These are phyloP conservation scores for Hypena proboscidalis DNA, from an alignment of 2,888 invertebrate species.

Conservation along the genomic window DNA sequence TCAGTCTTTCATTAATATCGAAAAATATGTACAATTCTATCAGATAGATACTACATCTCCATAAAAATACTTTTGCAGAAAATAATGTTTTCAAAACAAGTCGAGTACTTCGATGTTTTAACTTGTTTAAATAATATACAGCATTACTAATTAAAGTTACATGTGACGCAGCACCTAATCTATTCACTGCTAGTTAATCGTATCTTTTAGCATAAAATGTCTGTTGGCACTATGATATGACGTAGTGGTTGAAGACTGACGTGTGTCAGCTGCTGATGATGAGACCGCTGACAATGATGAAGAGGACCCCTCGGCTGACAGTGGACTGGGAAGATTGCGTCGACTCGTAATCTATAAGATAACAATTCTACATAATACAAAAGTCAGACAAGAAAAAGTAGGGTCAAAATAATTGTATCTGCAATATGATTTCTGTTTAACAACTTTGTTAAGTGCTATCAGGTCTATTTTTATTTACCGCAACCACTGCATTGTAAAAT, in stretches of 20 bases:
- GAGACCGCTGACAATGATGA: slow-evolving; percentile 52
- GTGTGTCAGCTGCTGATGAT: slow-evolving; percentile 69
- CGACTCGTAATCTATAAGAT: slow-evolving; percentile 73
- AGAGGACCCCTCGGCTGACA: slow-evolving; percentile 43
- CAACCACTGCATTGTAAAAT: slow-evolving; percentile 15
- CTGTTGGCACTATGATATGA: slow-evolving; percentile 68
- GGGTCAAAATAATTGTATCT: too few species aligned
- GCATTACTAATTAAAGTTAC: slow-evolving; percentile 15
- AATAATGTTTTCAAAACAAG: slow-evolving; percentile 24
- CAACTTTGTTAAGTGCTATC: too few species aligned
- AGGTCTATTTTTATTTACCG: too few species aligned
- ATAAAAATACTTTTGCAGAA: slow-evolving; percentile 36
- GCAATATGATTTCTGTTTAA: too few species aligned
- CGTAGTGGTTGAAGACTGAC: slow-evolving; percentile 19
- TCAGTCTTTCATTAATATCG: slow-evolving; percentile 75
- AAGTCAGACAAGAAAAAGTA: too few species aligned
- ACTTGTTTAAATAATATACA: slow-evolving; percentile 26
- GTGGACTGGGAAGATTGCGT: slow-evolving; percentile 70
- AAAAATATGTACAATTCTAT: slow-evolving; percentile 56
- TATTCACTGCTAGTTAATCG: slow-evolving; percentile 44
- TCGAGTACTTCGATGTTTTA: slow-evolving; percentile 39
- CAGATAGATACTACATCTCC: slow-evolving; percentile 27
- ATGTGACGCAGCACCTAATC: slow-evolving; percentile 28
- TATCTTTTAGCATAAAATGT: slow-evolving; percentile 55
- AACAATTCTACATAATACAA: slow-evolving; percentile 5